A percentile compares a stretch with the other conserved stretches of the same genome.
These are phyloP conservation scores for Pristionchus pacificus DNA, from an alignment of 1,140 invertebrate species.

Conservation along the genomic window DNA sequence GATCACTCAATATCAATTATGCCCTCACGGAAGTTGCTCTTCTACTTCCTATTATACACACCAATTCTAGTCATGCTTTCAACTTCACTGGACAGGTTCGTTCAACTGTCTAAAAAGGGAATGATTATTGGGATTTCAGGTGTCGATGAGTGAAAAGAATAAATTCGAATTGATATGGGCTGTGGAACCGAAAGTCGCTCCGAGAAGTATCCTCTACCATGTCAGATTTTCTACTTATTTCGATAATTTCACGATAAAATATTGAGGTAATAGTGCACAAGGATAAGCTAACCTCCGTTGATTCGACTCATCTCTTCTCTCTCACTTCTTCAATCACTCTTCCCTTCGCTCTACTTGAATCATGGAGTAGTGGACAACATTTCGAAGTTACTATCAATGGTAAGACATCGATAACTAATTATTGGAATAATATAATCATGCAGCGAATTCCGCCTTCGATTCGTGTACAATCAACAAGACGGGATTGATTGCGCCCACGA, in stretches of 20 bases:
- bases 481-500: conserved; percentile 47
- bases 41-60: conserved; percentile 8
- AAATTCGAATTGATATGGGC: conserved; percentile 14
- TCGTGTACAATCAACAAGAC: conserved; percentile 44
- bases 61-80: not conserved
- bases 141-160: not conserved
- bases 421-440: conserved; percentile 26
- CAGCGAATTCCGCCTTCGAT: conserved; percentile 45
- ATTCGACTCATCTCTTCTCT: conserved; percentile 38
- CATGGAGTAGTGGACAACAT: conserved; percentile 46
- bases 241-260: conserved; percentile 11
- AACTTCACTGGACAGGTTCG: conserved; percentile 4
- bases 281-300: conserved; percentile 44
- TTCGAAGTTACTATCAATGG: conserved; percentile 43
- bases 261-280: conserved; percentile 42
- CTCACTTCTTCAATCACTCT: conserved; percentile 30
- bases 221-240: not conserved
- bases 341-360: conserved; percentile 39
- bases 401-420: conserved; percentile 1
- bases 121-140: conserved; percentile 5
- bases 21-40: conserved; percentile 7
- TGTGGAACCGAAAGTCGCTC: conserved; percentile 5
- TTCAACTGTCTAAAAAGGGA: conserved; percentile 15
- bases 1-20: conserved; percentile 5
- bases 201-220: conserved; percentile 11